Evolutionary conservation across 1,140 invertebrate genomes (phyloP).

Genomic region (Homarus americanus): DNA sequence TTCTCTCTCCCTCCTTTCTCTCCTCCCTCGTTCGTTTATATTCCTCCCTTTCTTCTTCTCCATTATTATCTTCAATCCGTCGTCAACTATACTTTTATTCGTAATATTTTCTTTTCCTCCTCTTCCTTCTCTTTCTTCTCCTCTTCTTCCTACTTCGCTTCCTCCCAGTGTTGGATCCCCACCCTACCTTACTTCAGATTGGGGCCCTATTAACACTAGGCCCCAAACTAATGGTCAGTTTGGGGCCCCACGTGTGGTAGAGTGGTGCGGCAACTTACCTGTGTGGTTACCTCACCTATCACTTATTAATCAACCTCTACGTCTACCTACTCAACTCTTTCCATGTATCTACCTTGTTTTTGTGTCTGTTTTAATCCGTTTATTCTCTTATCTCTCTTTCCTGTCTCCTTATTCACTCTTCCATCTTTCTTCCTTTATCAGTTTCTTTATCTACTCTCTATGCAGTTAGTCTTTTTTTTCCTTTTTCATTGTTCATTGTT

Average conservation of each 20-base stretch:
- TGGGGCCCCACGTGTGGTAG: no score
- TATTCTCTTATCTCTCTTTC: background rate
- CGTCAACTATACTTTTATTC: no score
- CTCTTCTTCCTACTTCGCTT: no score
- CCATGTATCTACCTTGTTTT: background rate
- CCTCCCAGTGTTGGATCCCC: no score
- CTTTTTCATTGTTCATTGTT: background rate
- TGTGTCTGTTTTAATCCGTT: background rate
- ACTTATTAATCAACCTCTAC: no score
- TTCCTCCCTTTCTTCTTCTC: background rate
- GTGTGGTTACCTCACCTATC: no score
- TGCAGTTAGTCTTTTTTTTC: background rate
- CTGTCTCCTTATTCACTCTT: background rate
- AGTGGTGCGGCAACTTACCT: no score
- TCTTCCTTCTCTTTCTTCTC: background rate
- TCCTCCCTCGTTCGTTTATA: background rate
- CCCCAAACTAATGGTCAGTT: no score
- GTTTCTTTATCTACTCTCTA: background rate
- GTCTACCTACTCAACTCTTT: background rate
- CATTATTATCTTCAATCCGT: no score
- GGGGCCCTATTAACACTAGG: no score
- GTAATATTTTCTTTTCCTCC: background rate
- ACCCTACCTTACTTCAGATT: no score
- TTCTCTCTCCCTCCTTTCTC: background rate
- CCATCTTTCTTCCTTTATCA: background rate